Conservation (phyloP, 1,140 invertebrate species). For the Ganaspis sp. region DNA sequence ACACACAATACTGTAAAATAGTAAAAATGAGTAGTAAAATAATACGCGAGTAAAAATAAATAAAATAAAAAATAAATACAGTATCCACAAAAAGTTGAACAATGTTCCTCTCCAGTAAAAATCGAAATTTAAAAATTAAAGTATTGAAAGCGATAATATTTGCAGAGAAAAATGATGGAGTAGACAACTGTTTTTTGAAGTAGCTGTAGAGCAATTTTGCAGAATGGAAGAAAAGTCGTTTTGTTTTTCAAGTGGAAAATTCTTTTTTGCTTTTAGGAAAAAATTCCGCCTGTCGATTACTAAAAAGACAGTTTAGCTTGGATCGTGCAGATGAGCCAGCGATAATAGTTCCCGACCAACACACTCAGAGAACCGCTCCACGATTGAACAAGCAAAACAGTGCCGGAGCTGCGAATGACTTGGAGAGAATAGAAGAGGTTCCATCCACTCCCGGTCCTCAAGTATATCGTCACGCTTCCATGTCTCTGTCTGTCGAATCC, state of each 20-base stretch:
- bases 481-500: conserved; percentile 74
- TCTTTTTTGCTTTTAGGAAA: conserved; percentile 51
- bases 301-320: conserved; percentile 83
- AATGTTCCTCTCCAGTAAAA: too few relatives aligned
- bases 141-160: background rate
- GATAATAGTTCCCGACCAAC: conserved; percentile 57
- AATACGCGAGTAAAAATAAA: too few relatives aligned
- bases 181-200: too few relatives aligned
- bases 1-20: too few relatives aligned
- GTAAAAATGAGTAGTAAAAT: too few relatives aligned
- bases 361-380: conserved; percentile 57
- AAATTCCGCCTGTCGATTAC: conserved; percentile 73
- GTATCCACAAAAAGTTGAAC: too few relatives aligned
- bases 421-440: conserved; percentile 84
- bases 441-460: conserved; percentile 67
- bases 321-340: conserved; percentile 80
- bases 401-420: conserved; percentile 81
- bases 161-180: background rate
- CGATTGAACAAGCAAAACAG: conserved; percentile 83
- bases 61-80: too few relatives aligned
- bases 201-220: background rate
- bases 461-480: conserved; percentile 68
- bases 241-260: background rate
- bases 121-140: background rate
- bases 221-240: background rate